These are phyloP conservation scores for Clarias fuscus DNA, from an alignment of 2,797 vertebrate genomes.

Conservation along the genomic window DNA sequence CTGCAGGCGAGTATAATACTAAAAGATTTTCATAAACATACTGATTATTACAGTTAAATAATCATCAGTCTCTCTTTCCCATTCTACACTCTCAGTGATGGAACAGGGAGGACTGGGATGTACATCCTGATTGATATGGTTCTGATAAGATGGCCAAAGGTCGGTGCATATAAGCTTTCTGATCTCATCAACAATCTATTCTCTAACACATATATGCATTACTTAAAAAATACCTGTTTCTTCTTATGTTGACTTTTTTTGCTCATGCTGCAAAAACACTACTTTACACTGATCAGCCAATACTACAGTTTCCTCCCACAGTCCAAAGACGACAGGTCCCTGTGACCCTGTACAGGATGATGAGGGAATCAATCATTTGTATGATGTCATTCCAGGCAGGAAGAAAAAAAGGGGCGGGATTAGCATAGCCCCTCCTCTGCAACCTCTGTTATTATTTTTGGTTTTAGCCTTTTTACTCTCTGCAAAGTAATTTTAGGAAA, in stretches of 20 bases:
- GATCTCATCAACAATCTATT: neutral
- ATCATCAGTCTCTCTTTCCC: neutral
- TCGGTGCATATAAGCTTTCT: slow-evolving; percentile 65
- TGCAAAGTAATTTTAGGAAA: too few relatives aligned
- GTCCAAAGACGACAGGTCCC: too few relatives aligned
- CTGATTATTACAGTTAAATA: neutral
- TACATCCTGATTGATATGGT: slow-evolving; percentile 99
- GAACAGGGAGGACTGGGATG: slow-evolving; percentile 89
- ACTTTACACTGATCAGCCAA: neutral
- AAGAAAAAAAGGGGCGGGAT: too few relatives aligned
- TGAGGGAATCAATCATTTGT: too few relatives aligned
- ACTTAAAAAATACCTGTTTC: neutral
- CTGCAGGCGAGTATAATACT: slow-evolving; percentile 90
- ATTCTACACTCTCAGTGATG: slow-evolving; percentile 77
- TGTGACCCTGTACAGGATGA: too few relatives aligned
- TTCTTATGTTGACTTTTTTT: neutral
- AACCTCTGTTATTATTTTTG: too few relatives aligned
- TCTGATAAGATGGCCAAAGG: slow-evolving; percentile 99
- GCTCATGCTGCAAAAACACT: neutral
- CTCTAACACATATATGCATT: neutral
- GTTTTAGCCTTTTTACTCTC: too few relatives aligned
- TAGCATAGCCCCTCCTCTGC: too few relatives aligned
- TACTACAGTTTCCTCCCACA: too few relatives aligned
- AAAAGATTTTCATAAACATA: neutral
- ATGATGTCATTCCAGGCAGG: too few relatives aligned